Evolutionary conservation across 2,113 vertebrate genomes (phyloP), one percentile per base, ranked within the genome.

Genomic region (Phylloscopus trochilus): DNA sequence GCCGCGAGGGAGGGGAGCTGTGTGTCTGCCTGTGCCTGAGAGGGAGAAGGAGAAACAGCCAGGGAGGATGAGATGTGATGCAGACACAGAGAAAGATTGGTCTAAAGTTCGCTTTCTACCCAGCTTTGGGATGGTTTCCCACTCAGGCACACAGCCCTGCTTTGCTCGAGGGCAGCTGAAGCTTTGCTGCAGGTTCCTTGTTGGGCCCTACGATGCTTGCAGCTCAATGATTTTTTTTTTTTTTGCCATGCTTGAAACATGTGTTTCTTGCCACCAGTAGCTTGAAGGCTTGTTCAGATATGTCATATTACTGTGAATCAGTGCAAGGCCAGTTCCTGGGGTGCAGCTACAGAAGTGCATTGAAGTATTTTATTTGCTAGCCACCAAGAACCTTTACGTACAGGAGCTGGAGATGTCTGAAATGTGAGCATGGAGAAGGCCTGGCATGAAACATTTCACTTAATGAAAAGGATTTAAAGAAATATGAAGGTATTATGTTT

Each of bases 351-450:
- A 97, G 93, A 96, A 92, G 37, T 66, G 26, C 76, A 96, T 97
- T 96, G 95, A 98, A 87, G 79, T 94, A 89, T 97, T 97, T 97
- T 41, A 47, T 97, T 96, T 97, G 94, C 97, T 95, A 97, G 90
- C 76, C 94, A 93, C 59, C 9, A 28, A 95, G 91, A 93, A 44
- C 73, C 55, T 96, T 86, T 35, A 63, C 46, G 53, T 83, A 93
- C 92, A 98, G 95, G 97, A 97, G 81, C 82, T 77, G 92, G 75
- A 94, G 83, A 90, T 74, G 76, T 77, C 91, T 96, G 94, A 97
- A 97, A 95, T 73, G 28, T 83, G 95, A 97, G 82, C 95, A 87
- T 44, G 44, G 59, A 95, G 89, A 70, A 97, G 89, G 77, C 70
- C 93, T 96, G 95, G 92, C 92, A 94, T 81, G 84, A 91, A 97